These are phyloP conservation scores for Dascillus cervinus DNA, from an alignment of 2,888 invertebrate species.

Conservation along the genomic window DNA sequence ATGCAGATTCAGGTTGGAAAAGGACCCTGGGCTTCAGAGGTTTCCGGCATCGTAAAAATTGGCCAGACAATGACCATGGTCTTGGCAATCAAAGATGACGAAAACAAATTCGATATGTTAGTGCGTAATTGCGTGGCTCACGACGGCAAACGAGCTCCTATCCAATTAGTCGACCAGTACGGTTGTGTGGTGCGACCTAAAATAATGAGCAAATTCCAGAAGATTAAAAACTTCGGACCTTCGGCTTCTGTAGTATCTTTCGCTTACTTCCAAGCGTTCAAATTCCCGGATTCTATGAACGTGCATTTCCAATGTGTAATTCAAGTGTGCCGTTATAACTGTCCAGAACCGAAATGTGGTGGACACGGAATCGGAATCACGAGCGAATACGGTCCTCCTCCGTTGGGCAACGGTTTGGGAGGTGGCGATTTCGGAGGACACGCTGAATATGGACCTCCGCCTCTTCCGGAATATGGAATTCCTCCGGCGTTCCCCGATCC, in stretches of 20 bases:
- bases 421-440: slow-evolving; percentile 40
- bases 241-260: slow-evolving; percentile 91
- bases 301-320: slow-evolving; percentile 96
- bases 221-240: slow-evolving; percentile 91
- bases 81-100: slow-evolving; percentile 89
- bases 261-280: slow-evolving; percentile 94
- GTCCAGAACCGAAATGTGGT: slow-evolving; percentile 85
- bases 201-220: slow-evolving; percentile 93
- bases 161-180: slow-evolving; percentile 86
- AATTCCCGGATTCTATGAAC: slow-evolving; percentile 95
- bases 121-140: slow-evolving; percentile 92
- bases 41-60: slow-evolving; percentile 91
- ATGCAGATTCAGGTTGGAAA: slow-evolving; percentile 97
- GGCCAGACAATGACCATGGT: slow-evolving; percentile 98
- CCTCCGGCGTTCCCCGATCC: slow-evolving; percentile 83
- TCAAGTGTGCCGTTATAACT: slow-evolving; percentile 89
- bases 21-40: slow-evolving; percentile 96
- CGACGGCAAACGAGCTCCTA: slow-evolving; percentile 88
- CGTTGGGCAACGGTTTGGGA: slow-evolving; percentile 32
- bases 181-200: slow-evolving; percentile 91
- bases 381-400: slow-evolving; percentile 60
- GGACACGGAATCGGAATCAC: slow-evolving; percentile 51
- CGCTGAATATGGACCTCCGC: slow-evolving; percentile 65
- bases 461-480: slow-evolving; percentile 60
- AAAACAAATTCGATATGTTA: slow-evolving; percentile 93